Conservation (phyloP, 1,140 invertebrate species). For the Steinernema feltiae region DNA sequence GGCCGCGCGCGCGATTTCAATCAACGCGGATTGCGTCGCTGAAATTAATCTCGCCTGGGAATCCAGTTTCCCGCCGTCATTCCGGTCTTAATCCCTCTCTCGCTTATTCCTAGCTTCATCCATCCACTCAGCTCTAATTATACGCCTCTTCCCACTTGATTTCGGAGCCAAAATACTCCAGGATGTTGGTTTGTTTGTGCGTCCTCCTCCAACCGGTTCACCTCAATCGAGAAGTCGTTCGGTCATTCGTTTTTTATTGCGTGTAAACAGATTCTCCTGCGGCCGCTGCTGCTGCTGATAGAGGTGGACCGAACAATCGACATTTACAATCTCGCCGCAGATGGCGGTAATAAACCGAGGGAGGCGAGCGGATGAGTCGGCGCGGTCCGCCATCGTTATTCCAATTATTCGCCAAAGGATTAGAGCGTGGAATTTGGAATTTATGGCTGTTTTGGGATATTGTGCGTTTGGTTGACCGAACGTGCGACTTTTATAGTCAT, state of each 20-base stretch:
- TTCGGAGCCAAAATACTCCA: no score
- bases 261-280: not conserved
- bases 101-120: not conserved
- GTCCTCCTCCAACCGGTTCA: no score
- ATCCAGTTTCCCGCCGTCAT: not conserved
- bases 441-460: no score
- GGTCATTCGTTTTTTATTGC: no score
- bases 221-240: no score
- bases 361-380: not conserved
- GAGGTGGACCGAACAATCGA: no score
- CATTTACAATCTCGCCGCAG: not conserved
- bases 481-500: no score
- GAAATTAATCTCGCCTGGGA: conserved; percentile 7
- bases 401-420: not conserved
- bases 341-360: not conserved
- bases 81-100: not conserved
- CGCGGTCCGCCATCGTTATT: not conserved
- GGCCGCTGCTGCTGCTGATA: no score
- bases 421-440: not conserved
- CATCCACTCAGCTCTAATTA: not conserved
- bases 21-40: conserved; percentile 4
- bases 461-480: not conserved
- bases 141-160: not conserved
- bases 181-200: no score
- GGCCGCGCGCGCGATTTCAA: not conserved